Evolutionary conservation across 2,113 vertebrate genomes (phyloP), one percentile per base, ranked within the genome.

Genomic region (Ellobius talpinus): DNA sequence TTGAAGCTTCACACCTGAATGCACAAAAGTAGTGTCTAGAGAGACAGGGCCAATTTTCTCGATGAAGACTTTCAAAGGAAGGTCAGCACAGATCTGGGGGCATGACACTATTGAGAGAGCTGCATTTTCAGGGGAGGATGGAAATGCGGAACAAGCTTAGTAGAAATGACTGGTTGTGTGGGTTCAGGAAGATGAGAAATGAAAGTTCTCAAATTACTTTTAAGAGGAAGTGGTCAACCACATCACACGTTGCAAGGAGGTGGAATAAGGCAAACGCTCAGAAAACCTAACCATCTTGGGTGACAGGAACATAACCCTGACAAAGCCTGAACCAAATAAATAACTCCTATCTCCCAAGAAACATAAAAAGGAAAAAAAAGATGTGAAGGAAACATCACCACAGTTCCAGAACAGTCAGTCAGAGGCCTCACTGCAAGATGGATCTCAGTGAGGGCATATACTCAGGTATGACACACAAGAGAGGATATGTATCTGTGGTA

Each of bases 141-240:
- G 73, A 91, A 84, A 93, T 45, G 29, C 33, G 78, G 47, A 93
- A 77, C 24, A 87, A 26, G 17, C 47, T 21, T 19, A 86, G 29
- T 72, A 63, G 72, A 76, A 77, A 52, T 1, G 6, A 58, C 39
- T 42, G 21, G 63, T 52, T 90, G 0, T 36, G 39, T 0, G 5
- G 8, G 24, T n/a, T 93, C 45, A 84, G 55, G 19, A 94, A 85
- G 26, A 21, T 39, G 45, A 91, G 66, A 81, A 19, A 85, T 89
- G 63, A 91, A 89, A 45, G 66, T 33, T 77, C 23, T 93, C n/a
- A 66, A 87, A 87, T 61, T 36, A 50, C 74, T 74, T 84, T 70
- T 65, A 78, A 78, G n/a, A 89, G 63, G 73, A 94, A 93, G 58
- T 91, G 87, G 74, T 45, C 61, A 89, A 29, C n/a, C 31, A 66